phyloP scores from a whole-genome alignment of 2,888 invertebrate species.

The Mellilla xanthometata region DNA sequence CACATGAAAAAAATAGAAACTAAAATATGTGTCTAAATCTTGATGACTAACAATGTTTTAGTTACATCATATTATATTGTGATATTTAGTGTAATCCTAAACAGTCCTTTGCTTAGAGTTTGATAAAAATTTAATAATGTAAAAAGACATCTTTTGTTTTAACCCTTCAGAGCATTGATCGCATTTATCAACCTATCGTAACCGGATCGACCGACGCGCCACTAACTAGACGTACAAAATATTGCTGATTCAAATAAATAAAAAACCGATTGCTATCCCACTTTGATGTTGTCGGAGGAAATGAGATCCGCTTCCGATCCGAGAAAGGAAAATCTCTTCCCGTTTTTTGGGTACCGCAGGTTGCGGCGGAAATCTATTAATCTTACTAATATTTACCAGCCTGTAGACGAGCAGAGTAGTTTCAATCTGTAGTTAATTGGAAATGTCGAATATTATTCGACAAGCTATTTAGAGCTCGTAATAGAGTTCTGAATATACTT shows the following conservation, averaged over 20 bases:
- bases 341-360: constrained; percentile 65
- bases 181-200: constrained; percentile 43
- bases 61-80: too few relatives aligned
- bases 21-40: too few relatives aligned
- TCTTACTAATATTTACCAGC: constrained; percentile 60
- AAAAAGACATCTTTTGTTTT: too few relatives aligned
- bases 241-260: constrained; percentile 75
- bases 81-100: too few relatives aligned
- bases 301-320: constrained; percentile 80
- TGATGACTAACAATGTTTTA: too few relatives aligned
- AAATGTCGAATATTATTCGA: constrained; percentile 1
- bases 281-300: constrained; percentile 82
- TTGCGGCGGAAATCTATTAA: constrained; percentile 53
- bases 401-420: constrained; percentile 30
- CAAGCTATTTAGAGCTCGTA: neutral
- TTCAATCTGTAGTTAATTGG: constrained; percentile 8
- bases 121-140: too few relatives aligned
- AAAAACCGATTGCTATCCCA: constrained; percentile 76
- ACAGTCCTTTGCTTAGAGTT: too few relatives aligned
- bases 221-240: constrained; percentile 72
- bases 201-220: constrained; percentile 44
- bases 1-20: too few relatives aligned
- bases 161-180: constrained; percentile 12
- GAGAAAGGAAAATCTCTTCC: constrained; percentile 76
- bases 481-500: too few relatives aligned